phyloP scores from a whole-genome alignment of 1,140 invertebrate genomes.

The Vanessa atalanta region DNA sequence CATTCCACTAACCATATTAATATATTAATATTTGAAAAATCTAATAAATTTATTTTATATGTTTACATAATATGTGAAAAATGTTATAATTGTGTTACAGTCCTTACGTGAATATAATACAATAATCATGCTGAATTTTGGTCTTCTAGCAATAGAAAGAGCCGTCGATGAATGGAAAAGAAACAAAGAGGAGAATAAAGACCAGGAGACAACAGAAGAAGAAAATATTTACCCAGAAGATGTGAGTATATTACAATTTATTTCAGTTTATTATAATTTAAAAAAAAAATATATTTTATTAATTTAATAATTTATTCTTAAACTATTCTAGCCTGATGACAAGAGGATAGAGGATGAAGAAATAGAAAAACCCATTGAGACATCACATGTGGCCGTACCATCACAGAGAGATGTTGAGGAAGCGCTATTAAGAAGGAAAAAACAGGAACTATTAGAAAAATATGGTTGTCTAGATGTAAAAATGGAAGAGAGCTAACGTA shows the following conservation, averaged over 20 bases:
- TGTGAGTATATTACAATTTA: conserved; percentile 48
- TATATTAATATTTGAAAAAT: too few species aligned
- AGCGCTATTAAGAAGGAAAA: conserved; percentile 92
- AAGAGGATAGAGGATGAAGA: conserved; percentile 71
- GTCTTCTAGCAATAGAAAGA: conserved; percentile 81
- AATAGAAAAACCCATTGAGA: conserved; percentile 80
- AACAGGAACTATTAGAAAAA: conserved; percentile 92
- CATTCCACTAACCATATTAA: too few species aligned
- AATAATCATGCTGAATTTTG: conserved; percentile 34
- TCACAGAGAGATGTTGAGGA: conserved; percentile 94
- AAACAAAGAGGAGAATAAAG: conserved; percentile 83
- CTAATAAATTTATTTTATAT: too few species aligned
- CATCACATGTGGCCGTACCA: conserved; percentile 93
- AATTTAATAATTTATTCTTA: conserved; percentile 9
- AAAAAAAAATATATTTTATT: too few species aligned
- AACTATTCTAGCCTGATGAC: conserved; percentile 62
- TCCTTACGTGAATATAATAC: neutral
- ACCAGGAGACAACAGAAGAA: conserved; percentile 76
- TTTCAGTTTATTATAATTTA: neutral
- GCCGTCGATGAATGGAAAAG: conserved; percentile 84
- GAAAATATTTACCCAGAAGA: conserved; percentile 80
- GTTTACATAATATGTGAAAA: too few species aligned
- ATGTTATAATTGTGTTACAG: too few species aligned
- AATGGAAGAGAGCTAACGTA: conserved; percentile 62
- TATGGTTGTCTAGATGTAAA: conserved; percentile 82